phyloP scores from a whole-genome alignment of 2,888 invertebrate genomes.

The Leptopilina syphax region DNA sequence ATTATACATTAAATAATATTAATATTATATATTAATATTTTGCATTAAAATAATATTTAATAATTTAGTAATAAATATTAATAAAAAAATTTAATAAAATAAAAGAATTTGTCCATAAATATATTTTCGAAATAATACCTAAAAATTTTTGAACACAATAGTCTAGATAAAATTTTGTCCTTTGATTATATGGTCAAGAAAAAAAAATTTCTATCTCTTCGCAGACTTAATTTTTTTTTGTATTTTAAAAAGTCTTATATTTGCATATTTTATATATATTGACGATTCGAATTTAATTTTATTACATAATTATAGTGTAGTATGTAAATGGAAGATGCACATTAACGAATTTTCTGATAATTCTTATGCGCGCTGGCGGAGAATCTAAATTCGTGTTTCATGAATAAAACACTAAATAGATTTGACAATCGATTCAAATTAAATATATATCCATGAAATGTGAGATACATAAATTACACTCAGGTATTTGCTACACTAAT shows the following conservation, averaged over 20 bases:
- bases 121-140: too few relatives aligned
- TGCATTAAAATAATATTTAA: too few relatives aligned
- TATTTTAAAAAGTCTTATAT: constrained; percentile 12
- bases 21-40: too few relatives aligned
- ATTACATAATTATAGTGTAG: background rate
- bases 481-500: background rate
- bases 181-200: background rate
- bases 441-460: background rate
- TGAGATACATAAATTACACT: background rate
- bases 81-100: too few relatives aligned
- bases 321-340: constrained; percentile 18
- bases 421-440: constrained; percentile 17
- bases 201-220: background rate
- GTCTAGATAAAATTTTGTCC: too few relatives aligned
- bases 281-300: constrained; percentile 21
- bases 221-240: background rate
- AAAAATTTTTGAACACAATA: too few relatives aligned
- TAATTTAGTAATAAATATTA: too few relatives aligned
- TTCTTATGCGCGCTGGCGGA: constrained; percentile 6
- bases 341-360: background rate
- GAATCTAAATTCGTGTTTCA: constrained; percentile 32
- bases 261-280: constrained; percentile 35
- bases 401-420: constrained; percentile 32
- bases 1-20: too few relatives aligned
- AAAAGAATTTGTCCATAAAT: too few relatives aligned